Conservation (phyloP, 2,113 vertebrate species). For the Dipodomys merriami region DNA sequence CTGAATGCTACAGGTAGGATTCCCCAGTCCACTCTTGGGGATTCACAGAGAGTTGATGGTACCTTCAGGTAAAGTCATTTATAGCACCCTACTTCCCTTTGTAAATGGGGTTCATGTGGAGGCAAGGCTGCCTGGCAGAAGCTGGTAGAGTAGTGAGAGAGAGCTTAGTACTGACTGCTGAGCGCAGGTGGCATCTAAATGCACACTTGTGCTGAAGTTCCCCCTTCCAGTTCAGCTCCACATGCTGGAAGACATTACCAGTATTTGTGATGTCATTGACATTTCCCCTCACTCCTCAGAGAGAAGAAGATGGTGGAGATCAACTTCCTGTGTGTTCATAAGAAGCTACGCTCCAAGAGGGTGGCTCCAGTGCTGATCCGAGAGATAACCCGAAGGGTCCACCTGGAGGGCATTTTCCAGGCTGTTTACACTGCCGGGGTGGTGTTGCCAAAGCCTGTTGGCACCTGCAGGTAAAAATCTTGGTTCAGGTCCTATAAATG, state of each 20-base stretch:
- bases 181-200: neutral
- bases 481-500: neutral
- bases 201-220: neutral
- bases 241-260: neutral
- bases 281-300: slow-evolving; percentile 82
- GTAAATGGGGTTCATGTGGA: neutral
- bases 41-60: neutral
- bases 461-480: slow-evolving; percentile 94
- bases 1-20: neutral
- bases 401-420: slow-evolving; percentile 98
- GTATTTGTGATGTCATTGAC: neutral
- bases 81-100: neutral
- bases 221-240: neutral
- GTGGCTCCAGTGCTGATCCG: slow-evolving; percentile 97
- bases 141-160: neutral
- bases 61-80: neutral
- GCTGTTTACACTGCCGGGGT: slow-evolving; percentile 98
- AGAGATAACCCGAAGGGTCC: slow-evolving; percentile 97
- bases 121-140: neutral
- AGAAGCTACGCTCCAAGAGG: slow-evolving; percentile 98
- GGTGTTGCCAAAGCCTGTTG: slow-evolving; percentile 97
- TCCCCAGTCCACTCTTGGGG: too few species aligned
- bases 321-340: slow-evolving; percentile 99
- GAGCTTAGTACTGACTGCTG: neutral
- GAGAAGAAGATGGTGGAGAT: slow-evolving; percentile 99